A percentile compares a stretch with the other conserved stretches of the same genome.
Evolutionary conservation across 2,797 vertebrate genomes (phyloP).

Genomic region (Taenioides sp.): DNA sequence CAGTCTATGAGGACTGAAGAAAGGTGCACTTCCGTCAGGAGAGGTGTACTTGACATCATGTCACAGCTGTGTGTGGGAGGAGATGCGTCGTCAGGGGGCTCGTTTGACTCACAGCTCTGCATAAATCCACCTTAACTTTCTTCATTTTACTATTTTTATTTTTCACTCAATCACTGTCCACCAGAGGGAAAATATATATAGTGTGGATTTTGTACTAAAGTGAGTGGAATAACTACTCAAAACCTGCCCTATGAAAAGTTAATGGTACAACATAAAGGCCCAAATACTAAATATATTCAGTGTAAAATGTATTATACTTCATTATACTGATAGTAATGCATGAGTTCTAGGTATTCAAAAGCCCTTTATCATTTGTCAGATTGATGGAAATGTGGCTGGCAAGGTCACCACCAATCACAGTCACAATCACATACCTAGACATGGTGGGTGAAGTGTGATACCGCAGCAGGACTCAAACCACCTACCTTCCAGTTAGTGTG

Average conservation of each 20-base stretch:
- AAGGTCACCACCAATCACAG: conserved; percentile 1
- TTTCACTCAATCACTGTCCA: background rate
- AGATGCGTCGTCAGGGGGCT: conserved; percentile 59
- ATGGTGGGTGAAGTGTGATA: background rate
- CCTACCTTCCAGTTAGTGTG: background rate
- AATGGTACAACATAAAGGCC: no score
- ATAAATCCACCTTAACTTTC: conserved; percentile 44
- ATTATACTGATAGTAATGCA: background rate
- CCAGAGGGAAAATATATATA: background rate
- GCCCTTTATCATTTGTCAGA: background rate
- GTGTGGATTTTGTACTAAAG: background rate
- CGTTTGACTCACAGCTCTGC: conserved; percentile 22
- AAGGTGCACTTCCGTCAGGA: conserved; percentile 36
- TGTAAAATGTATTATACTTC: background rate
- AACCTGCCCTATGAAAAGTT: no score
- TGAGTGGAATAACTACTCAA: no score
- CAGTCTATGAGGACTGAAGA: conserved; percentile 24
- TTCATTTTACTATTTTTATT: conserved; percentile 51
- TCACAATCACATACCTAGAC: background rate
- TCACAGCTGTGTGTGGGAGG: conserved; percentile 51
- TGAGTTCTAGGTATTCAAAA: background rate
- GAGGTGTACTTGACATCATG: conserved; percentile 35
- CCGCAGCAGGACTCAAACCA: background rate
- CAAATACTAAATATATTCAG: background rate
- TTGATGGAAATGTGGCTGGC: background rate